Percentiles rank a stretch among this genome's conserved stretches.
Conservation (phyloP, 2,888 invertebrate species). For the Arge pagana region DNA sequence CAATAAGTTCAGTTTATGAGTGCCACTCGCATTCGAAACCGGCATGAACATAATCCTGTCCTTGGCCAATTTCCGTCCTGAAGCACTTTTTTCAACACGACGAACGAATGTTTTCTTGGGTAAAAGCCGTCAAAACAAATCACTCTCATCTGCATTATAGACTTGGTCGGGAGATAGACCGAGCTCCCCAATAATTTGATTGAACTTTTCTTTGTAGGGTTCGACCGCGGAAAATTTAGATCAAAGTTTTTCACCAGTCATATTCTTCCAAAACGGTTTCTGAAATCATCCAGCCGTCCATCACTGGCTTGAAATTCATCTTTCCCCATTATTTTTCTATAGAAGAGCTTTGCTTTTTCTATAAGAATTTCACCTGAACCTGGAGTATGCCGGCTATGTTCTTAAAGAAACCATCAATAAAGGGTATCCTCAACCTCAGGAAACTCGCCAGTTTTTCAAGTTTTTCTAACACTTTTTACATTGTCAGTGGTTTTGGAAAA, state of each 20-base stretch:
- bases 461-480: too few relatives aligned
- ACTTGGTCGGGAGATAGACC: slow-evolving; percentile 32
- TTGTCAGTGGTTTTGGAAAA: too few relatives aligned
- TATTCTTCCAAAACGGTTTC: slow-evolving; percentile 29
- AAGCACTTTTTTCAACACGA: slow-evolving; percentile 26
- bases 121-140: slow-evolving; percentile 34
- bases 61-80: slow-evolving; percentile 33
- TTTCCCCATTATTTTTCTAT: too few relatives aligned
- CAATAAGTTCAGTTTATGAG: slow-evolving; percentile 31
- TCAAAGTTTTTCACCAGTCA: slow-evolving; percentile 27
- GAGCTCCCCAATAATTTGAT: slow-evolving; percentile 28
- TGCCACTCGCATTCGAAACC: slow-evolving; percentile 35
- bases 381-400: too few relatives aligned
- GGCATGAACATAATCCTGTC: slow-evolving; percentile 33
- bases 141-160: slow-evolving; percentile 36
- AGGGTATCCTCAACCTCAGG: too few relatives aligned
- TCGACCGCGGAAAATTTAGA: too few relatives aligned
- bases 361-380: too few relatives aligned
- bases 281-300: slow-evolving; percentile 30
- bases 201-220: slow-evolving; percentile 27
- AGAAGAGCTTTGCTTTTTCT: too few relatives aligned
- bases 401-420: too few relatives aligned
- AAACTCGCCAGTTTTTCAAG: too few relatives aligned
- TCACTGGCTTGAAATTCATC: slow-evolving; percentile 28
- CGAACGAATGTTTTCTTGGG: slow-evolving; percentile 31